phyloP scores from a whole-genome alignment of 2,888 invertebrate species.

The Nudaria mundana region DNA sequence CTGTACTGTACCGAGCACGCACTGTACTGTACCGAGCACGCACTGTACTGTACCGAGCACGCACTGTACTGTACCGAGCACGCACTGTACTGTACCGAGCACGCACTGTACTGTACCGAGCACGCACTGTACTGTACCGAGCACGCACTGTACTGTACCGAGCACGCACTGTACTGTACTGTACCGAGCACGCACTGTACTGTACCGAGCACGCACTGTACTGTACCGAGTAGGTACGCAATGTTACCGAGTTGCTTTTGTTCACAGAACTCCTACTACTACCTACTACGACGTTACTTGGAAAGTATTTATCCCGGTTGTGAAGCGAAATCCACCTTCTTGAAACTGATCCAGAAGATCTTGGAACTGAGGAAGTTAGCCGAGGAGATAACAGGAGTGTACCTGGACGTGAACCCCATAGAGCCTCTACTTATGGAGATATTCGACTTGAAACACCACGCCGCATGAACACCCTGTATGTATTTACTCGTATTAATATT shows the following conservation, averaged over 20 bases:
- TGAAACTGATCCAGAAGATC: conserved; percentile 94
- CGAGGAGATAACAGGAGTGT: conserved; percentile 95
- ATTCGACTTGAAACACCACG: conserved; percentile 92
- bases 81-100: conserved; percentile 72
- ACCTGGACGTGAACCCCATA: conserved; percentile 96
- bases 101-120: too few relatives aligned
- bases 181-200: too few relatives aligned
- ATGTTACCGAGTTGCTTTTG: not conserved
- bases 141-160: too few relatives aligned
- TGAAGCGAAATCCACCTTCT: conserved; percentile 93
- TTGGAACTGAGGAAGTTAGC: conserved; percentile 93
- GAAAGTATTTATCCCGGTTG: conserved; percentile 92
- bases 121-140: too few relatives aligned
- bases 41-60: too few relatives aligned
- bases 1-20: too few relatives aligned
- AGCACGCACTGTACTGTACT: too few relatives aligned
- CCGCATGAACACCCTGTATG: conserved; percentile 29
- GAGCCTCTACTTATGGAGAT: conserved; percentile 97
- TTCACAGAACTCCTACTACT: conserved; percentile 93
- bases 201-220: too few relatives aligned
- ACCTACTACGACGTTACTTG: conserved; percentile 90
- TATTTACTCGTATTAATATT: not conserved
- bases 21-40: too few relatives aligned
- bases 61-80: too few relatives aligned
- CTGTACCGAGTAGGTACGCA: not conserved